phyloP scores from a whole-genome alignment of 2,113 vertebrate genomes.

The Hipposideros armiger region DNA sequence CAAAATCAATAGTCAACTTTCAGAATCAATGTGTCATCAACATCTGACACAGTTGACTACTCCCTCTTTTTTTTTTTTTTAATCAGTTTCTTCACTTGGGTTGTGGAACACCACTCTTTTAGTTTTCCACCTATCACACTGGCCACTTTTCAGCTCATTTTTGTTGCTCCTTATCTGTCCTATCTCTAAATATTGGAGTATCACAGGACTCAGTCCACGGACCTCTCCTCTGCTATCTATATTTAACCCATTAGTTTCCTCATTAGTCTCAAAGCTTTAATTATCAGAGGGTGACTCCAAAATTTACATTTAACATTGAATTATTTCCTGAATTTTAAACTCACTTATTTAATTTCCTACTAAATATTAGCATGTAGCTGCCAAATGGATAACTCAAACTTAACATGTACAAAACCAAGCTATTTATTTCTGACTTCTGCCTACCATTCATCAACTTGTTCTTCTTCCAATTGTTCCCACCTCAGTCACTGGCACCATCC shows the following conservation, averaged over 20 bases:
- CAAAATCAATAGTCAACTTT: constrained; percentile 61
- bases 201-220: neutral
- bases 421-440: constrained; percentile 32
- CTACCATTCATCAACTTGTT: neutral
- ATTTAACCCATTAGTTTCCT: neutral
- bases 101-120: neutral
- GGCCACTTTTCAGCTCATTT: neutral
- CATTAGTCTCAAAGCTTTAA: constrained; percentile 22
- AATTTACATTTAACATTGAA: constrained; percentile 42
- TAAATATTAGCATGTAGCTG: constrained; percentile 22
- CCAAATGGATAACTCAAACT: neutral
- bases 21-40: constrained; percentile 44
- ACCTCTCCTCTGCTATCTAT: neutral
- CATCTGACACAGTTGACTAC: constrained; percentile 6
- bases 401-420: neutral
- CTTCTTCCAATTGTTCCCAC: neutral
- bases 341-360: neutral
- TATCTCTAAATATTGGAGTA: neutral
- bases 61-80: constrained; percentile 18
- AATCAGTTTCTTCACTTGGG: constrained; percentile 42
- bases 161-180: neutral
- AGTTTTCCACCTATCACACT: neutral
- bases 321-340: neutral
- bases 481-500: neutral
- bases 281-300: constrained; percentile 8